A percentile compares a stretch with the other conserved stretches of the same genome.
phyloP scores from a whole-genome alignment of 2,113 vertebrate species.

The Leptosomus discolor region DNA sequence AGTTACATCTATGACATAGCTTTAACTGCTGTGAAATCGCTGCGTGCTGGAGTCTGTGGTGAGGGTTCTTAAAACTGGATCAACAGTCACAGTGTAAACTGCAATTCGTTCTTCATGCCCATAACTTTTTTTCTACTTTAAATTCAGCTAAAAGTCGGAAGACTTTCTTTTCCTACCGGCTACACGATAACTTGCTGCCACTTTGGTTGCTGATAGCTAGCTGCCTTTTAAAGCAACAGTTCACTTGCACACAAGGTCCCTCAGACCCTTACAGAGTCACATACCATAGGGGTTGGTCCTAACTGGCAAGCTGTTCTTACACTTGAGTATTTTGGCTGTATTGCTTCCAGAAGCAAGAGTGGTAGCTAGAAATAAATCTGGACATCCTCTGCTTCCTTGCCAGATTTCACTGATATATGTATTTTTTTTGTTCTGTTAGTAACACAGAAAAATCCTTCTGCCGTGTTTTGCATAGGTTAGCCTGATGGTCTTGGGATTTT shows the following conservation, averaged over 20 bases:
- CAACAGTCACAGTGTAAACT: not conserved
- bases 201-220: not conserved
- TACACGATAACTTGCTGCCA: not conserved
- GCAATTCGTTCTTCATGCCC: not conserved
- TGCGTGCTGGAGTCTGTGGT: rapidly evolving
- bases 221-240: not conserved
- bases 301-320: not conserved
- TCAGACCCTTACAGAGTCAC: not conserved
- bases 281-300: not conserved
- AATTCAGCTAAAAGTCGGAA: not conserved
- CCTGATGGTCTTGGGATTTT: not conserved
- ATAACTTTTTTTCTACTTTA: not conserved
- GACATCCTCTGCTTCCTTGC: not conserved
- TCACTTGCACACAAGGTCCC: not conserved
- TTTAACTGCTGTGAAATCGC: not conserved
- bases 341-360: not conserved
- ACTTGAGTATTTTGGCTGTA: not conserved
- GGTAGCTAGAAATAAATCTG: not conserved
- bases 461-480: not conserved
- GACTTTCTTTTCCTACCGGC: not conserved
- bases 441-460: not conserved
- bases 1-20: not conserved
- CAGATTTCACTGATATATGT: too few relatives aligned
- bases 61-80: not conserved
- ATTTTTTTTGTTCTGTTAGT: not conserved